Base-by-base conservation (phyloP, 2,888 invertebrate species). In the Microctonus hyperodae region DNA sequence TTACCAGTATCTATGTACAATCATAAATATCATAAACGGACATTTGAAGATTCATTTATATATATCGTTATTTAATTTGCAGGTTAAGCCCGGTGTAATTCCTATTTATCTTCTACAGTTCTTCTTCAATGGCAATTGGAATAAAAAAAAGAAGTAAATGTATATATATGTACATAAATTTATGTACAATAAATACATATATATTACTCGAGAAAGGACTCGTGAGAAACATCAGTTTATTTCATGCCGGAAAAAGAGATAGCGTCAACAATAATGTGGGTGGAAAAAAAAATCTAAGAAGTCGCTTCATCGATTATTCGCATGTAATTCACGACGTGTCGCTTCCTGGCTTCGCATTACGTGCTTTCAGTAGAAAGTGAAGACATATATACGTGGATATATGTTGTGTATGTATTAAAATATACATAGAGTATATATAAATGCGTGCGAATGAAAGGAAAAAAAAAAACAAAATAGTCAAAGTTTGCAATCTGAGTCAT, bases 1-100 rank as follows among this genome's bases (percentile, higher is more conserved):
- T 72, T 69, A 73, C 72, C 70, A 70, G 57, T 55, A 57, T 10
- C 33, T 16, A 22, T 7, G 22, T 50, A 50, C 20, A 40, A 58
- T n/a, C 2, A 23, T n/a, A 58, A 13, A 37, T 7, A 37, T 59
- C n/a, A 22, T 48, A 37, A 44, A 55, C 40, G 13, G 31, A 33
- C 55, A n/a, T 55, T 33, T 33, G 9, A 31, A 55, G n/a, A 55
- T 31, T 55, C 55, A 55, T 55, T 55, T 55, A 16, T n/a, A 16
- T 55, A 16, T n/a, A 16, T 51, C 2, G 25, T n/a, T 51, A 11
- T 25, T n/a, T 44, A 44, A 23, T 51, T 23, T 51, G 13, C 13
- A 23, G 23, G 23, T 23, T 25, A 22, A 23, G 23, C 6, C 6
- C 2, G 23, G 23, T 23, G 10, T n/a, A 25, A n/a, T n/a, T n/a